Conservation (phyloP, 1,140 invertebrate genomes). For the Nautilus pompilius region DNA sequence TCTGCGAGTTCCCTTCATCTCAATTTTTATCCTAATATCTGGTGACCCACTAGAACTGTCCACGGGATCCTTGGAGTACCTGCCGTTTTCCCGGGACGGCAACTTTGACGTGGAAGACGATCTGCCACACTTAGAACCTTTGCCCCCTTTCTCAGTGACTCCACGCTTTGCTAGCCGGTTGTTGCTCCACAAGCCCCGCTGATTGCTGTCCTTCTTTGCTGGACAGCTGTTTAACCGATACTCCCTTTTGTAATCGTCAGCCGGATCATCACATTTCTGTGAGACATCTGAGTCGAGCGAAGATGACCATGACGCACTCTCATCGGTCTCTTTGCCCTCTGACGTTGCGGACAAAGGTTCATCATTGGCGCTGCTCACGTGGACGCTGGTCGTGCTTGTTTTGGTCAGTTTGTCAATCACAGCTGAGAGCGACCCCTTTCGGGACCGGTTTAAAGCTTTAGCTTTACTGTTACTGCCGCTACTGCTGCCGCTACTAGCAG, state of each 20-base stretch:
- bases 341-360: not conserved
- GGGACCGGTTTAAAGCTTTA: conserved; percentile 50
- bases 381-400: conserved; percentile 2
- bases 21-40: not conserved
- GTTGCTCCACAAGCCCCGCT: not conserved
- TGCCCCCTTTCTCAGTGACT: not conserved
- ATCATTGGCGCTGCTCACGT: not conserved
- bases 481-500: not conserved
- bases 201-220: not conserved
- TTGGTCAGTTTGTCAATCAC: conserved; percentile 79
- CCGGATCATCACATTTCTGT: conserved; percentile 9
- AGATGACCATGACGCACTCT: not conserved
- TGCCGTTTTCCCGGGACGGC: not conserved
- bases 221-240: not conserved
- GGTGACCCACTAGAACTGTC: not conserved
- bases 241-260: conserved; percentile 3
- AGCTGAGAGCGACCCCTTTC: conserved; percentile 76
- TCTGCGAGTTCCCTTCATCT: not conserved
- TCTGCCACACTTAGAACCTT: not conserved
- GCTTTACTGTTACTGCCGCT: not conserved
- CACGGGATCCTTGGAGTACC: not conserved
- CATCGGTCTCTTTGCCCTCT: conserved; percentile 3
- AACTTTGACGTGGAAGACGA: not conserved
- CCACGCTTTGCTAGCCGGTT: not conserved
- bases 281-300: not conserved